Evolutionary conservation across 2,888 invertebrate species (phyloP), one percentile per base, ranked within the genome.

Genomic region (Thymelicus acteon): DNA sequence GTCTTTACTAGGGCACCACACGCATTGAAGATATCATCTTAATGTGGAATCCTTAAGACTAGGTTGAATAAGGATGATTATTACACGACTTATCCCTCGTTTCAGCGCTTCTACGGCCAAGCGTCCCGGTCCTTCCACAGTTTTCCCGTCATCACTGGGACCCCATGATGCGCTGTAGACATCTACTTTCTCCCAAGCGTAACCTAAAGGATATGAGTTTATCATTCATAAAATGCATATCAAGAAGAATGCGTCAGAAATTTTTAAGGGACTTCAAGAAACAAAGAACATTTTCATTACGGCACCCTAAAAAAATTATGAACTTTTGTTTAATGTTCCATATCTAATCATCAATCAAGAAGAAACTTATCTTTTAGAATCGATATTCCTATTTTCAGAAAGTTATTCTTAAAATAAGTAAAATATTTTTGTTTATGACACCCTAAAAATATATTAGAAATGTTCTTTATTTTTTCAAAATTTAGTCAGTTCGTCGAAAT

Each of bases 111-210:
- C 95, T 39, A 85, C 82, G 0, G 98, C 97, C 7, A 98, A 94
- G 67, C 95, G 93, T 13, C 98, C 98, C 0, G 98, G 98, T 7
- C 97, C 97, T 84, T 98, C 98, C 1, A 98, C 96, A 0, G 97
- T 98, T 81, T 95, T 94, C 0, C 98, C 98, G 83, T 98, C 97
- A 83, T 98, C 98, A 78, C 96, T 96, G 7, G 98, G 98, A 6
- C 98, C 98, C 98, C 98, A 98, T 40, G 98, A 98, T 60, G 98
- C 97, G 78, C 98, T 98, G 89, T 97, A 98, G 76, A 98, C 96
- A 84, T 98, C 98, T n/a, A 97, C 96, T 80, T 97, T 95, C 75
- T 96, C 95, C 77, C 95, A 93, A 19, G 96, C 97, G 85, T 95
- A 97, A 10, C 91, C 94, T 94, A 71, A 47, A 75, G 78, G 2